Evolutionary conservation across 2,113 vertebrate genomes (phyloP), one percentile per base, ranked within the genome.

Genomic region (Martes martes): DNA sequence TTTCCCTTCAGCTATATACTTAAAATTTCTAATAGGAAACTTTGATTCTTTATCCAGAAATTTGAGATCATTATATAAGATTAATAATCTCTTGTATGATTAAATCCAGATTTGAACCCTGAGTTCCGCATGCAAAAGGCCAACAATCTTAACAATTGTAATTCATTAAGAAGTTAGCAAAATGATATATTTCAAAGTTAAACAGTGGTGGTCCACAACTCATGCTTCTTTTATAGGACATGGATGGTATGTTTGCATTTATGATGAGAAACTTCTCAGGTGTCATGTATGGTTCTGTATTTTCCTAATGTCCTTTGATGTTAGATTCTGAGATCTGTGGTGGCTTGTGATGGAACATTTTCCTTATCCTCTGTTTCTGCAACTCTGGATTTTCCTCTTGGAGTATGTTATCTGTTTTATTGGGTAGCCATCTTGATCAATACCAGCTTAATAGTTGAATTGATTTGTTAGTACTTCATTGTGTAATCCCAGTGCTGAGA

Each of bases 71-170:
- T 95, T 89, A 84, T 47, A 16, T 76, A 47, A 28, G 55, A 76
- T 83, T 76, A 78, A 39, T 3, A 92, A 63, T 24, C 50, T 87
- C 52, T 94, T 6, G 8, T 93, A 1, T 78, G 85, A 85, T n/a
- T 89, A 97, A 85, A 83, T 93, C 19, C 42, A 86, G 73, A 45
- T 92, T 97, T 97, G 93, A 97, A 19, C 55, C 16, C 16, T 95
- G 36, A 33, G 69, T 6, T 86, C 1, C 0, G 78, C 87, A 23
- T 80, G 42, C 55, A 94, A 84, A 95, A 94, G 50, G 63, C 36
- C 87, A 82, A 26, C 8, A 82, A 4, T 89, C 52, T 93, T 69
- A 95, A 31, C 81, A 69, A 81, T 80, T 80, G 0, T 85, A 86
- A 85, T 55, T 96, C 57, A 57, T 57, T 96, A 95, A 89, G 63